Percentiles rank a stretch among this genome's conserved stretches.
These are phyloP conservation scores for Haliaeetus leucogaster DNA, from an alignment of 2,113 vertebrate genomes.

Conservation along the genomic window DNA sequence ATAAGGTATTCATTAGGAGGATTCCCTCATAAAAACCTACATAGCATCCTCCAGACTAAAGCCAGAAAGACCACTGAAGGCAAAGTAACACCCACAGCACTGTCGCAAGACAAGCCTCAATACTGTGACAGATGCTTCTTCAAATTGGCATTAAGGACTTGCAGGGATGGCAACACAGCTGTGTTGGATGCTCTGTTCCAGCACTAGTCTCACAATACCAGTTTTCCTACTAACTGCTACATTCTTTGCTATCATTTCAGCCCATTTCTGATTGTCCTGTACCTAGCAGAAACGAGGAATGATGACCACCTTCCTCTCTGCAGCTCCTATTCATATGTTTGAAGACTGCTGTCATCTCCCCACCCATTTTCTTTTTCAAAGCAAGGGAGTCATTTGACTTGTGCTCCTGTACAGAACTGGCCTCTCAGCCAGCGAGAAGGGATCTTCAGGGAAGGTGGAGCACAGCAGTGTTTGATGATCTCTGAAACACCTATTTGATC, in stretches of 20 bases:
- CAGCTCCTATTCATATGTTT: not conserved
- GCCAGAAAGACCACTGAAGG: not conserved
- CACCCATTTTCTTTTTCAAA: not conserved
- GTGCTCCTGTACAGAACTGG: not conserved
- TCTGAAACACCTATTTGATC: rapidly evolving
- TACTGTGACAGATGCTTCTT: not conserved
- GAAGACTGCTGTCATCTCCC: not conserved
- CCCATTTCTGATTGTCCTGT: not conserved
- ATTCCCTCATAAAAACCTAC: not conserved
- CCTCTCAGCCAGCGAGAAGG: not conserved
- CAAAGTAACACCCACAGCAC: not conserved
- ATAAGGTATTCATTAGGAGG: not conserved
- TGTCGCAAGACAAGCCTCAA: not conserved
- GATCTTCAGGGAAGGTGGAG: not conserved
- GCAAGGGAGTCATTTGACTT: not conserved
- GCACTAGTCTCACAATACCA: not conserved
- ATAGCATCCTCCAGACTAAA: not conserved
- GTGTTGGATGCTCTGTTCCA: not conserved
- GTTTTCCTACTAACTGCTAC: not conserved
- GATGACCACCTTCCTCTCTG: not conserved
- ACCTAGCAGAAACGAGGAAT: not conserved
- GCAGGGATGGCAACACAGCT: rapidly evolving
- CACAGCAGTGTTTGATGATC: not conserved
- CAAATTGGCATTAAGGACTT: not conserved
- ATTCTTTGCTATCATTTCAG: not conserved